Base-by-base conservation (phyloP, 2,797 vertebrate species). In the Decapterus maruadsi region DNA sequence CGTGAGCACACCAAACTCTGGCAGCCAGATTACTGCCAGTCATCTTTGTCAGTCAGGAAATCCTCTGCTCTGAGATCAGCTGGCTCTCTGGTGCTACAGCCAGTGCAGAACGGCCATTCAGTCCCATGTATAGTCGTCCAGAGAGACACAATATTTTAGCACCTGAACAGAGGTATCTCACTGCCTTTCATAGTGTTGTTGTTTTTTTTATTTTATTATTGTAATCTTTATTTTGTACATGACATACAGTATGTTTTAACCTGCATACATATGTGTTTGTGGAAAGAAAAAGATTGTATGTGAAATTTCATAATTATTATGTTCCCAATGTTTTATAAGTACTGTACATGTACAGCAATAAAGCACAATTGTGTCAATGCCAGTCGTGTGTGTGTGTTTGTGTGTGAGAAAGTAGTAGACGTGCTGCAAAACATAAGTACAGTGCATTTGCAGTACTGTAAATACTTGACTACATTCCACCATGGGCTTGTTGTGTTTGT, bases 321-420 rank as follows among this genome's bases (percentile, higher is more conserved):
- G 89, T 94, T 91, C 84, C 90, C 85, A 90, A 93, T 94, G 92
- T 96, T 96, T 95, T 95, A 92, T 94, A 95, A 93, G 90, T 93
- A 91, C 91, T 90, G 89, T 94, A 92, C 87, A 69, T 95, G 94
- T 96, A 95, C 93, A 96, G 95, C 95, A 96, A 96, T 96, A 96
- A 96, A 96, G 90, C 94, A 94, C 92, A 95, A 87, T 70, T 82
- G 93, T 94, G 93, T 94, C 92, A 85, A 83, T 70, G 78, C 77
- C 66, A 56, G 72, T 80, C 22, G 72, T 67, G 12, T 54, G 0
- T 74, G 51, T 22, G 58, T 63, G 9, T 64, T 72, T 67, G 12
- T 54, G 0, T 74, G 51, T 22, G 58, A 58, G 9, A 36, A 36
- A 36, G 34, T 36, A 8, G 5, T 26, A 53, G 4, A 53, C 11